Evolutionary conservation across 2,113 vertebrate genomes (phyloP).

Genomic region (Rissa tridactyla): DNA sequence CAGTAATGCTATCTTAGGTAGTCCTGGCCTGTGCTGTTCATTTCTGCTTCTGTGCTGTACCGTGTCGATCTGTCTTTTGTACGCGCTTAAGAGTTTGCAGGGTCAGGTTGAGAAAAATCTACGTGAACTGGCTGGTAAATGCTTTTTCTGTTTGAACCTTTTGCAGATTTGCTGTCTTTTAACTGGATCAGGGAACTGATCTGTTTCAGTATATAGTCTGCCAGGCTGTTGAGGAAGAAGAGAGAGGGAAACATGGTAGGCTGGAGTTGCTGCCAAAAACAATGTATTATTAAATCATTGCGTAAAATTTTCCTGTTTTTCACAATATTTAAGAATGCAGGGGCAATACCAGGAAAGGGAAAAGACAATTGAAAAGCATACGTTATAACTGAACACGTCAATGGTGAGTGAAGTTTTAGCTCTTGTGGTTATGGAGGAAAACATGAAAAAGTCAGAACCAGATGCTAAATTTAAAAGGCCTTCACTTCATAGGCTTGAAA

Average conservation of each 20-base stretch:
- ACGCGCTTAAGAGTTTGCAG: not conserved
- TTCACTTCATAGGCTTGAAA: not conserved
- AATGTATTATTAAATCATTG: slow-evolving; percentile 52
- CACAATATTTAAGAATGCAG: slow-evolving; percentile 47
- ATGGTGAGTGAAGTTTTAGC: not conserved
- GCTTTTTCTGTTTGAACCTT: not conserved
- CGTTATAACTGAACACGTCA: not conserved
- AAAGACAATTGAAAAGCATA: slow-evolving; percentile 55
- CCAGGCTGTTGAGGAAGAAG: slow-evolving; percentile 14
- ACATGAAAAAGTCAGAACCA: not conserved
- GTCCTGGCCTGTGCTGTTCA: not conserved
- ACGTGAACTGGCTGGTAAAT: not conserved
- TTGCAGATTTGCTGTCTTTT: not conserved
- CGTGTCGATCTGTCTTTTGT: not conserved
- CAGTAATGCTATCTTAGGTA: not conserved
- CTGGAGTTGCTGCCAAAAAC: slow-evolving; percentile 49
- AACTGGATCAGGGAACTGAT: not conserved
- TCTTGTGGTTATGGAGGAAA: slow-evolving; percentile 11
- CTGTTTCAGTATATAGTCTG: not conserved
- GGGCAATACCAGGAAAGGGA: slow-evolving; percentile 59
- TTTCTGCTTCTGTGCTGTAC: not conserved
- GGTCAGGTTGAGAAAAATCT: not conserved
- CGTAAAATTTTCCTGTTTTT: slow-evolving; percentile 65
- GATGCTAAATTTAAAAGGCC: not conserved
- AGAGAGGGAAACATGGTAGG: slow-evolving; percentile 13